Percentiles rank a stretch among this genome's conserved stretches.
Evolutionary conservation across 2,113 vertebrate species (phyloP).

Genomic region (Gallinago media): DNA sequence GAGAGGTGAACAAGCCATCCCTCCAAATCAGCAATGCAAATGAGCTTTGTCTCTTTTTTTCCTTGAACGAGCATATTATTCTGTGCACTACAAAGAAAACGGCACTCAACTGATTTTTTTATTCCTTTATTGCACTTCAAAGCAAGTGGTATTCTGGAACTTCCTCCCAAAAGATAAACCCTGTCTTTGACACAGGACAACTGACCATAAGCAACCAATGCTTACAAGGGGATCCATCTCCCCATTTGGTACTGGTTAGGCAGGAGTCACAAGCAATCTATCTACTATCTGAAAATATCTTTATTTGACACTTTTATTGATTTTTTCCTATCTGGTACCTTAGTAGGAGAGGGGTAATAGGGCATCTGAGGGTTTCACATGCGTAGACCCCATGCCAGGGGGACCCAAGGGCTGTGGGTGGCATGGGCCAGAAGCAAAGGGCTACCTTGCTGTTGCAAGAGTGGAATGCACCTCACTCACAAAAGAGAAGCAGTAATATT

Average conservation of each 20-base stretch:
- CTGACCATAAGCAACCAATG: neutral
- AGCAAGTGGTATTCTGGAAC: neutral
- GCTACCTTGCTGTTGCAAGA: neutral
- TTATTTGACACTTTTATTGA: neutral
- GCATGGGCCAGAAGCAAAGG: neutral
- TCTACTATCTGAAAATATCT: neutral
- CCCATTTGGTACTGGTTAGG: neutral
- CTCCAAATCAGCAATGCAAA: neutral
- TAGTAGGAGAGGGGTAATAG: neutral
- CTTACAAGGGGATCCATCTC: fast-evolving
- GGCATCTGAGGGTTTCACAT: fast-evolving
- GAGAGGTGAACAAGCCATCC: neutral
- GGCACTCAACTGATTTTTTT: neutral
- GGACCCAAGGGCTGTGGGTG: too few species aligned
- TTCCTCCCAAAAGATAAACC: neutral
- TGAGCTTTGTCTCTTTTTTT: neutral
- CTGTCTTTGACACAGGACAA: neutral
- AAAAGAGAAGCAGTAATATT: neutral
- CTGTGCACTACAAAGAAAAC: neutral
- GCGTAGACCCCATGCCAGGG: fast-evolving
- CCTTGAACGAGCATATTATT: neutral
- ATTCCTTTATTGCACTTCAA: neutral
- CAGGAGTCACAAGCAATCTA: neutral
- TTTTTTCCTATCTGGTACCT: neutral
- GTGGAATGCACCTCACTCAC: neutral